phyloP scores from a whole-genome alignment of 1,140 invertebrate genomes.

The Drosophila elegans region DNA sequence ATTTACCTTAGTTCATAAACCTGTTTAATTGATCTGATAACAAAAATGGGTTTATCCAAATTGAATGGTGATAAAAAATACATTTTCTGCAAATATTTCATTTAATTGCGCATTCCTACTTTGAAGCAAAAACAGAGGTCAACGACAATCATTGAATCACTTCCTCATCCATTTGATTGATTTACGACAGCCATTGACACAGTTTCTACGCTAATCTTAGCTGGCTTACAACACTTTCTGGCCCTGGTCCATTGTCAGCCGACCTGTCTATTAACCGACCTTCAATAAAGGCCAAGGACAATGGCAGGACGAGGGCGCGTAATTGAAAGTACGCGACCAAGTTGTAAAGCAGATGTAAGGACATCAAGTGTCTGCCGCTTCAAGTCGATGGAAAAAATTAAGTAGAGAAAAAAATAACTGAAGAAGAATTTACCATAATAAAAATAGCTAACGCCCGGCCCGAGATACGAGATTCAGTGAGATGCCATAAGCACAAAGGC shows the following conservation, averaged over 20 bases:
- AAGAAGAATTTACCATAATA: conserved; percentile 66
- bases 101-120: too few species aligned
- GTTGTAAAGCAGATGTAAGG: conserved; percentile 73
- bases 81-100: too few species aligned
- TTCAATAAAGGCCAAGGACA: conserved; percentile 66
- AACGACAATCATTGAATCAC: neutral
- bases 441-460: conserved; percentile 58
- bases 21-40: too few species aligned
- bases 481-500: conserved; percentile 68
- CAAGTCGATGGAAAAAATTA: conserved; percentile 17
- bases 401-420: neutral
- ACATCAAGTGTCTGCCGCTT: conserved; percentile 59
- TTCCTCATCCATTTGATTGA: conserved; percentile 20
- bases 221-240: conserved; percentile 56
- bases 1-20: too few species aligned
- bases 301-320: conserved; percentile 44
- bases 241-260: conserved; percentile 12
- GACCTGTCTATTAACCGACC: conserved; percentile 56
- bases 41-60: too few species aligned
- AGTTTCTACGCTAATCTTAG: conserved; percentile 29
- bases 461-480: conserved; percentile 52
- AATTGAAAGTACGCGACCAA: conserved; percentile 77
- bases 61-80: too few species aligned
- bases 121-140: neutral
- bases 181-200: conserved; percentile 46